phyloP scores from a whole-genome alignment of 2,888 invertebrate species.

The Cerceris rybyensis region DNA sequence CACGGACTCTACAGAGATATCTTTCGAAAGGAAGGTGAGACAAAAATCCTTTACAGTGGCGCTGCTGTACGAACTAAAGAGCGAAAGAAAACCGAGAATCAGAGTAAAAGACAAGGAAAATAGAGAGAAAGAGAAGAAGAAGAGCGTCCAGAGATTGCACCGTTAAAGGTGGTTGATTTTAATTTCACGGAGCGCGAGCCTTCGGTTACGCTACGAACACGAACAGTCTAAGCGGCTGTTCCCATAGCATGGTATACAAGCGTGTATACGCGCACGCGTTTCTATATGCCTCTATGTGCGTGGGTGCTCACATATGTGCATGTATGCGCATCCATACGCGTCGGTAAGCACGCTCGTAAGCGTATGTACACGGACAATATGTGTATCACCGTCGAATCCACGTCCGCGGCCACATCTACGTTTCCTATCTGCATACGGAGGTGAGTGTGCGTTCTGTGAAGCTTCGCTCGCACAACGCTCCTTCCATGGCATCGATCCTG shows the following conservation, averaged over 20 bases:
- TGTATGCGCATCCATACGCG: constrained; percentile 16
- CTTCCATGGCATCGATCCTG: constrained; percentile 59
- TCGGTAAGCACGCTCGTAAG: constrained; percentile 20
- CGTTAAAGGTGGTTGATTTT: constrained; percentile 81
- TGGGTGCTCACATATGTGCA: constrained; percentile 12
- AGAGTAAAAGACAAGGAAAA: constrained; percentile 3
- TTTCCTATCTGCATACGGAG: constrained; percentile 42
- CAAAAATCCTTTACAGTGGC: constrained; percentile 1
- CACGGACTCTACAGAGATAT: not conserved
- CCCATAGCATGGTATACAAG: constrained; percentile 24
- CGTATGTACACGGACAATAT: constrained; percentile 12
- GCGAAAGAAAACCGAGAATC: not conserved
- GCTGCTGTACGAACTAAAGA: not conserved
- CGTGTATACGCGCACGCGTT: constrained; percentile 9
- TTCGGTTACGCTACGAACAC: constrained; percentile 79
- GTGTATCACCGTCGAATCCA: constrained; percentile 11
- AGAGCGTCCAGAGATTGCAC: constrained; percentile 74
- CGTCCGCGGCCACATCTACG: constrained; percentile 16
- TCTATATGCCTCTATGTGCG: constrained; percentile 18
- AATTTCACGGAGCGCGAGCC: constrained; percentile 81
- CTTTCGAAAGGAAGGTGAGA: not conserved
- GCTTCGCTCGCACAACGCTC: constrained; percentile 46
- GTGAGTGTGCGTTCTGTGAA: constrained; percentile 35
- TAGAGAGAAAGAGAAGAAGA: constrained; percentile 11
- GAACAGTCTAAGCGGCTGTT: constrained; percentile 70